Base-by-base conservation (phyloP, 2,113 vertebrate species). In the Hyperoodon ampullatus region DNA sequence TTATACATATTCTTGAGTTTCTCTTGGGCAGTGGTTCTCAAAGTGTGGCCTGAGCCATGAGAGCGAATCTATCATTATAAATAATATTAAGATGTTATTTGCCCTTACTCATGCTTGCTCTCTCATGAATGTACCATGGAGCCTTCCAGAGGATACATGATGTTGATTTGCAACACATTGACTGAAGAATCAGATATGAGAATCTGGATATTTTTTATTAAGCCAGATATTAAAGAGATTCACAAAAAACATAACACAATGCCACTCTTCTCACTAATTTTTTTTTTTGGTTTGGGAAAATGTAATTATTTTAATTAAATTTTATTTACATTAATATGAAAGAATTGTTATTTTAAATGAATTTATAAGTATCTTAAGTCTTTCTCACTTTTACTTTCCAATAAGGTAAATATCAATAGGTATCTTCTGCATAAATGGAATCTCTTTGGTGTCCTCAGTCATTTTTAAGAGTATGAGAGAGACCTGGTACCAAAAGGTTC, bases 301-400 rank as follows among this genome's bases (percentile, higher is more conserved):
- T 50, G 68, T n/a, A 68, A 19, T 47, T 77, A 39, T 63, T 96
- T 93, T 74, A 85, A 92, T 81, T 35, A 75, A 86, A 55, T 60
- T 77, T 82, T 75, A 81, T 39, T 77, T 90, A 66, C 77, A 91
- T 53, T 58, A 90, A 60, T 12, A 50, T 42, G 39, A 92, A 33
- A 28, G 19, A 9, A 58, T 92, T 74, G 47, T 72, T 12, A 65
- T 74, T 81, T 74, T 81, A 55, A 93, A 61, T 24, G 9, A 88
- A 87, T 70, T 72, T 50, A 74, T 92, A 50, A 65, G 14, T 65
- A 55, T 63, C 50, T 95, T 58, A 24, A 84, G 66, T 83, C 42
- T 83, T 93, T 53, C 70, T 81, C 50, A 21, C 39, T 65, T 97
- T 95, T 94, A 63, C 58, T 95, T 93, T 77, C 86, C 72, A 87